Evolutionary conservation across 2,113 vertebrate genomes (phyloP).

Genomic region (Tauraco erythrolophus): DNA sequence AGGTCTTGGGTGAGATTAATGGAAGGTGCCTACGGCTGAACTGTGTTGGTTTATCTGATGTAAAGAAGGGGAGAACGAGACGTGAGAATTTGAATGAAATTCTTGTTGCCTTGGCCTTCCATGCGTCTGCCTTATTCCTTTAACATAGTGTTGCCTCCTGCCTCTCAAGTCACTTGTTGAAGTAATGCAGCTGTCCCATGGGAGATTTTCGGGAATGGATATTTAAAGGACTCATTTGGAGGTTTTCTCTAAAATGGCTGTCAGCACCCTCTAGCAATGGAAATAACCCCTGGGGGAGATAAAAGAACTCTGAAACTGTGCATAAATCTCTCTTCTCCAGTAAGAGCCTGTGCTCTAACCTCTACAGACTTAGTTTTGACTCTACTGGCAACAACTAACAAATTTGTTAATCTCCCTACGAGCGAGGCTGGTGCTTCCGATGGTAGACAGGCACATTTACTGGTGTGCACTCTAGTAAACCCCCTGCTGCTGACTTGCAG

Average conservation of each 20-base stretch:
- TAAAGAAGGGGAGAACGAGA: background rate
- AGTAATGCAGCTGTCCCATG: background rate
- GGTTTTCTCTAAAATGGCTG: background rate
- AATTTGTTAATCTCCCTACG: background rate
- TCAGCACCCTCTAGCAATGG: background rate
- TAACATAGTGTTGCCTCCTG: background rate
- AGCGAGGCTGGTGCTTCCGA: background rate
- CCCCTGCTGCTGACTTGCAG: background rate
- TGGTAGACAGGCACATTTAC: background rate
- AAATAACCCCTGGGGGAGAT: background rate
- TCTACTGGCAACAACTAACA: background rate
- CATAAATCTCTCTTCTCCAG: background rate
- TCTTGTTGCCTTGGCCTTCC: background rate
- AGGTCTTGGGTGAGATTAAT: background rate
- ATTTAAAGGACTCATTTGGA: background rate
- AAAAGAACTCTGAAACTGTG: background rate
- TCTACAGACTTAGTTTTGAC: background rate
- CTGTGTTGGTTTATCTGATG: background rate
- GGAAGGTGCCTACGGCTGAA: background rate
- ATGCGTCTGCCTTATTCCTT: background rate
- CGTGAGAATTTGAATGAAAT: background rate
- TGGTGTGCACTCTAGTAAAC: background rate
- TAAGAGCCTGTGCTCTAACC: background rate
- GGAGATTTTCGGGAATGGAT: background rate
- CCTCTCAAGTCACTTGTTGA: background rate